These are phyloP conservation scores for Etheostoma nigrum DNA, from an alignment of 2,797 vertebrate genomes.

Conservation along the genomic window DNA sequence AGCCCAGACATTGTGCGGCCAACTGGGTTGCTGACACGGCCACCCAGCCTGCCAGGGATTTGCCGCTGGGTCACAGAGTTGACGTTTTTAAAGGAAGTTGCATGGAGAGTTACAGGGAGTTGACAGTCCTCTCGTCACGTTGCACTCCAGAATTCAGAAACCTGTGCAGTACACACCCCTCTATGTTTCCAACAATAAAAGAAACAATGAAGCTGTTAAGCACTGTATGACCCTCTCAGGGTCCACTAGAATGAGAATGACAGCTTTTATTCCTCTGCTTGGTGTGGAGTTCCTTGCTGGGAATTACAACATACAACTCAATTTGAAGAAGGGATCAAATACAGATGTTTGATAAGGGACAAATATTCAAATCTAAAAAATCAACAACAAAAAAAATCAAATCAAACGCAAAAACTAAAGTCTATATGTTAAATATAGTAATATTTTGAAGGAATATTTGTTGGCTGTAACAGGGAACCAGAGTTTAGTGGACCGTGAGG, in stretches of 20 bases:
- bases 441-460: conserved; percentile 68
- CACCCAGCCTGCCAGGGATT: conserved; percentile 70
- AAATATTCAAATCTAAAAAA: conserved; percentile 21
- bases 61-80: conserved; percentile 71
- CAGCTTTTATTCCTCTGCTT: conserved; percentile 63
- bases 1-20: conserved; percentile 74
- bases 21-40: conserved; percentile 58
- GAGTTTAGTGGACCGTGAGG: conserved; percentile 79
- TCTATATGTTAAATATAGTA: conserved; percentile 45
- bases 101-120: conserved; percentile 70
- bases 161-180: conserved; percentile 58
- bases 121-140: conserved; percentile 77
- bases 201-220: conserved; percentile 76
- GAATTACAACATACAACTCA: conserved; percentile 16
- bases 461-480: conserved; percentile 55
- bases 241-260: conserved; percentile 63
- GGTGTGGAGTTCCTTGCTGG: conserved; percentile 36
- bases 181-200: conserved; percentile 77
- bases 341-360: conserved; percentile 19
- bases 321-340: conserved; percentile 22
- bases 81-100: conserved; percentile 81
- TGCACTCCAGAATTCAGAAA: conserved; percentile 63
- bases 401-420: conserved; percentile 39
- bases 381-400: neutral
- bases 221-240: conserved; percentile 63